Percentiles rank a stretch among this genome's conserved stretches.
These are phyloP conservation scores for Pantherophis alleghaniensis DNA, from an alignment of 2,797 vertebrate species.

Conservation along the genomic window DNA sequence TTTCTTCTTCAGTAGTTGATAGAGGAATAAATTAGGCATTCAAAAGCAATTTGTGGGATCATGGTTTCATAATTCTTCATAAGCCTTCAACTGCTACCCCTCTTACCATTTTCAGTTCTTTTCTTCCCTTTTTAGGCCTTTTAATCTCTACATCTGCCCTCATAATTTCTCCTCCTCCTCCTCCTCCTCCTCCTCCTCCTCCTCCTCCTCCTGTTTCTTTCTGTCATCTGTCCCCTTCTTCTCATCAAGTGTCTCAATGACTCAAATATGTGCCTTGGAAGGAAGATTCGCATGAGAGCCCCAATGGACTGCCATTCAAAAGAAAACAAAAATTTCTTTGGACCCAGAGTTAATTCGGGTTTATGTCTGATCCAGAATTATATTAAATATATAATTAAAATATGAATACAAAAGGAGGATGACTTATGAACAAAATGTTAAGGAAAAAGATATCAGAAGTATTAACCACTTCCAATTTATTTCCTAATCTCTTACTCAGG, in stretches of 20 bases:
- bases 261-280: background rate
- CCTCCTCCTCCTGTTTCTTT: background rate
- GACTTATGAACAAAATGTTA: background rate
- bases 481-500: background rate
- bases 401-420: background rate
- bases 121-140: background rate
- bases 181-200: no score
- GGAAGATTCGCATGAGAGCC: background rate
- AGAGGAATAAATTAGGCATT: background rate
- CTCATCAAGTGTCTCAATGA: background rate
- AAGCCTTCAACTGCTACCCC: background rate
- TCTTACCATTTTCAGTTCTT: background rate
- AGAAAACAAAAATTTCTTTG: background rate
- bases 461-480: conserved; percentile 7
- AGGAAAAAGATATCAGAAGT: background rate
- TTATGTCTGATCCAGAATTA: background rate
- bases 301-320: background rate
- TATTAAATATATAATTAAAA: background rate
- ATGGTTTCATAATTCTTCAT: background rate
- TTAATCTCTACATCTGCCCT: background rate
- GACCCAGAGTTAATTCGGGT: accelerated
- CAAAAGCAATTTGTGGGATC: background rate
- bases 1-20: background rate
- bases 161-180: background rate
- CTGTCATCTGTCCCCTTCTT: background rate